Base-by-base conservation (phyloP, 2,797 vertebrate genomes). In the Phataginus tricuspis region DNA sequence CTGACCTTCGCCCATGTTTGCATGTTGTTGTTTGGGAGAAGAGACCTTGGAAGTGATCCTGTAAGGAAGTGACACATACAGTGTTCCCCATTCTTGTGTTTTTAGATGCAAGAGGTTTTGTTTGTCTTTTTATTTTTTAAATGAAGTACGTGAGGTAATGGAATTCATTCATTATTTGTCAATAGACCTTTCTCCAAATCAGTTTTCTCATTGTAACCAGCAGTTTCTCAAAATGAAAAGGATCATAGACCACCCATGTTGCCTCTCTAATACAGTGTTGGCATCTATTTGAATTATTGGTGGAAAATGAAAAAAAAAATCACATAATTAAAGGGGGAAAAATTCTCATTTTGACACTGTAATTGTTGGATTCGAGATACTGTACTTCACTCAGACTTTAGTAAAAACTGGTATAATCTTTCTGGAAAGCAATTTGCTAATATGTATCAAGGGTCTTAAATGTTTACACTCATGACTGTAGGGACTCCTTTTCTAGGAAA, bases 221-320 rank as follows among this genome's bases (percentile, higher is more conserved):
- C 14, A 39, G 31, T 91, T 95, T 95, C 66, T 94, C 78, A 93
- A 64, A 90, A 72, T 91, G 63, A 78, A 91, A 71, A 64, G 75
- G 63, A 87, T 19, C 34, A 1, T 55, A 59, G 42, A 34, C 15
- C 23, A 29, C 53, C 39, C 21, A 2, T 10, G 8, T 29, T 37
- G 23, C n/a, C 53, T 79, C 14, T 77, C 27, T 91, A 23, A 31
- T 39, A 61, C 3, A 34, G n/a, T 53, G 7, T 31, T 89, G 78
- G 55, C 51, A 64, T 91, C 64, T 55, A 5, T 83, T 91, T 68
- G 64, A 74, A 92, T 96, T 90, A 74, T 84, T 42, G 51, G 8
- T 80, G 53, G 72, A 59, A 86, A 66, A 51, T 23, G 18, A 21
- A 34, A 71, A 71, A 71, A 19, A 42, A 93, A 87, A 64, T 68